Base-by-base conservation (phyloP, 1,140 invertebrate species). In the Reticulitermes speratus region DNA sequence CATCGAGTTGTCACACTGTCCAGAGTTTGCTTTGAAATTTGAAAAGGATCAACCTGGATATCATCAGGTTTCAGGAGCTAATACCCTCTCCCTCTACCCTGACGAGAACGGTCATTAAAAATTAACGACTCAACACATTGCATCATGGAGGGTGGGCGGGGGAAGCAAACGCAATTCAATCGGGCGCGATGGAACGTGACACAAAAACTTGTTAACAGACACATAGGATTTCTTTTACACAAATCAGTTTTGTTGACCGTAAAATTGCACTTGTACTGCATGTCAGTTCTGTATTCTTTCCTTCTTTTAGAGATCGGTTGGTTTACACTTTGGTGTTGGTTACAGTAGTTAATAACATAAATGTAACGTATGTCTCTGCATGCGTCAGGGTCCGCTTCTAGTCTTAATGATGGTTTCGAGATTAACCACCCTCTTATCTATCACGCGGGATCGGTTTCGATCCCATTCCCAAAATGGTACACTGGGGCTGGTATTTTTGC, bases 211-310 rank as follows among this genome's bases (percentile, higher is more conserved):
- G 25, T 75, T 75, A 75, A 75, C 65, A 75, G n/a, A 75, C 65
- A 30, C n/a, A 75, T 75, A 75, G 25, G 8, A 14, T 8, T 8
- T 6, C n/a, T 30, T 75, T 75, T 30, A 75, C 65, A n/a, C 65
- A 75, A 75, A 75, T 75, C n/a, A 75, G 65, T 75, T 75, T 75
- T 75, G 65, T 75, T 75, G n/a, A 75, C 65, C 65, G 25, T 75
- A 75, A 75, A 75, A 75, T 75, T 75, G 14, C 65, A 30, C 8
- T 75, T 30, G 65, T 75, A 21, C 45, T 48, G 9, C 19, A 55
- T 38, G 52, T 55, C 16, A 6, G 16, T 55, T 55, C 3, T 55
- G 14, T 55, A 21, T 55, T 55, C 3, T 55, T 21, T 55, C 52
- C 45, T 38, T 48, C 45, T 11, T 48, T 16, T 16, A 16, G 45